phyloP scores from a whole-genome alignment of 2,113 vertebrate species.

The Myotis davidii region DNA sequence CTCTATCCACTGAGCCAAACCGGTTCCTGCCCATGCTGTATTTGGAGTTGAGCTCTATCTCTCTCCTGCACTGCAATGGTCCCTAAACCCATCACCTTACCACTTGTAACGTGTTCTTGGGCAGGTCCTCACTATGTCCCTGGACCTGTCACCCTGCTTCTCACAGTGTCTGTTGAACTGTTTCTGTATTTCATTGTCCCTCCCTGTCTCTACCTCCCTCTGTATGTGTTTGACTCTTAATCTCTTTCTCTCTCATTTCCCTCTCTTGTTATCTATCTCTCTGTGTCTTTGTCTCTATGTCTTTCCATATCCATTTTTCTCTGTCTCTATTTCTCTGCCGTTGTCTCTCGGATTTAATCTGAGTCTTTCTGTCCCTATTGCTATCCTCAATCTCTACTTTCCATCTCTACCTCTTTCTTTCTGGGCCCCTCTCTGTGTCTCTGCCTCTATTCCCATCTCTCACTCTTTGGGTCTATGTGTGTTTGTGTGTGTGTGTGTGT shows the following conservation, averaged over 20 bases:
- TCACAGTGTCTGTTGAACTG: background rate
- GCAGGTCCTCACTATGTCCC: too few relatives aligned
- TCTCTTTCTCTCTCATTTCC: background rate
- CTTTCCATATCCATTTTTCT: background rate
- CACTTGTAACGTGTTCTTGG: background rate
- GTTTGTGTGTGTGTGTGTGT: background rate
- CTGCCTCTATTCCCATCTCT: background rate
- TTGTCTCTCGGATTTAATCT: background rate
- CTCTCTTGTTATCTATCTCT: background rate
- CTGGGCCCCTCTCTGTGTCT: background rate
- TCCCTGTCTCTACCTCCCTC: background rate
- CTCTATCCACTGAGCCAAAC: too few relatives aligned
- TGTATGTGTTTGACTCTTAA: background rate
- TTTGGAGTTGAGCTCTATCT: background rate
- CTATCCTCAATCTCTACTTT: background rate
- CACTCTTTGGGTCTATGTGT: background rate
- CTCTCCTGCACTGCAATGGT: background rate
- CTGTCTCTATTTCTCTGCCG: background rate
- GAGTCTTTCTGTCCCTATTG: background rate
- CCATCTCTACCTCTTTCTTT: background rate
- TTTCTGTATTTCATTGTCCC: background rate
- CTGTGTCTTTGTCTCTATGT: background rate
- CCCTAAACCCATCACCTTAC: background rate
- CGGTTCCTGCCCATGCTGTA: too few relatives aligned
- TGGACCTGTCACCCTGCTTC: background rate